These are phyloP conservation scores for Cavia porcellus DNA, from an alignment of 2,113 vertebrate genomes.

Conservation along the genomic window DNA sequence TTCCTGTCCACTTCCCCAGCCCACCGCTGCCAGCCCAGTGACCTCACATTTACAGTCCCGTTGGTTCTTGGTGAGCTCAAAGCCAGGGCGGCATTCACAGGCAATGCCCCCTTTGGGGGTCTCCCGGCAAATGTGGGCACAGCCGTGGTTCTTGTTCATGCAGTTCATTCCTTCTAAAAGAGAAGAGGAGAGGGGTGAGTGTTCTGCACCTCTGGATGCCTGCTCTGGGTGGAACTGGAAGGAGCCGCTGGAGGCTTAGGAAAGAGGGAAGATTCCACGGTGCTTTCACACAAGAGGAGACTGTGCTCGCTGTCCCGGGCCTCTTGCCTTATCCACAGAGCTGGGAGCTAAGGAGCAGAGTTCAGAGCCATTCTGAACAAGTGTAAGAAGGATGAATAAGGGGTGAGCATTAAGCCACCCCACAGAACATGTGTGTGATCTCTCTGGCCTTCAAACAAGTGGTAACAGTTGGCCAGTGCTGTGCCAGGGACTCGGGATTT, in stretches of 20 bases:
- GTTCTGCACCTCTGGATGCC: background rate
- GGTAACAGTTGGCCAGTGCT: background rate
- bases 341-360: background rate
- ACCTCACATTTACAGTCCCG: constrained; percentile 98
- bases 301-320: background rate
- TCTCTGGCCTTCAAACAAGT: constrained; percentile 11
- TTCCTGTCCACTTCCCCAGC: fast-evolving
- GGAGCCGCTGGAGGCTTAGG: background rate
- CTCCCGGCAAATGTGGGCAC: constrained; percentile 98
- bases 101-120: constrained; percentile 96
- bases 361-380: background rate
- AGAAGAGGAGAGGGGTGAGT: constrained; percentile 72
- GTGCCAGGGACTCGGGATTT: background rate
- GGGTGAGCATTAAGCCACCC: background rate
- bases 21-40: background rate
- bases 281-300: background rate
- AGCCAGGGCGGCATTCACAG: constrained; percentile 98
- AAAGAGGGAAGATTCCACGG: background rate
- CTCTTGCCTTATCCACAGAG: background rate
- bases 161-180: constrained; percentile 95
- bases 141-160: constrained; percentile 99
- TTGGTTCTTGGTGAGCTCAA: constrained; percentile 98
- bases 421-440: background rate
- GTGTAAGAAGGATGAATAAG: background rate
- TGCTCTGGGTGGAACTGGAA: background rate